Evolutionary conservation across 2,797 vertebrate species (phyloP).

Genomic region (Urophycis tenuis): DNA sequence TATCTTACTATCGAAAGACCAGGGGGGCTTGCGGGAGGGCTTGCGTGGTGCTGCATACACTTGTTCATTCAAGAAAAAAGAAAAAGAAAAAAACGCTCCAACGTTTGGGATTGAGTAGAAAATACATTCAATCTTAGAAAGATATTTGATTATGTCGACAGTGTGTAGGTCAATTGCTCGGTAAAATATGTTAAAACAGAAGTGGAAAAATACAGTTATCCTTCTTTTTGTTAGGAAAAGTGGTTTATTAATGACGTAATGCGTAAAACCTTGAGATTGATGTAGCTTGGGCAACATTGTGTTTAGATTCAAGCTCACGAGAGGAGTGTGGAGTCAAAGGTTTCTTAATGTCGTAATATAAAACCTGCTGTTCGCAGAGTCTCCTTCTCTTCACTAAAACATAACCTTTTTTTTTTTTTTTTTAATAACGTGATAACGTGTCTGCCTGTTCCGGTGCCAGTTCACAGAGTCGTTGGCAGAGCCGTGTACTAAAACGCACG

Average conservation of each 20-base stretch:
- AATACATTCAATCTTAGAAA: background rate
- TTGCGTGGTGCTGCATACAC: background rate
- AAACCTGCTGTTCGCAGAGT: background rate
- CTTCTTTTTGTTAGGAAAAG: background rate
- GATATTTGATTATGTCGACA: conserved; percentile 1
- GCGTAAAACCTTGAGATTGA: background rate
- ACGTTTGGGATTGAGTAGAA: background rate
- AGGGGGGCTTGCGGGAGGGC: background rate
- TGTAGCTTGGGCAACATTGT: background rate
- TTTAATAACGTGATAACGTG: background rate
- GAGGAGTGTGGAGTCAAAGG: background rate
- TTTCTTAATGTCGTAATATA: background rate
- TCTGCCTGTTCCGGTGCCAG: background rate
- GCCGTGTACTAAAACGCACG: conserved; percentile 14
- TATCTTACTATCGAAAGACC: background rate
- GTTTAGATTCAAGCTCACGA: background rate
- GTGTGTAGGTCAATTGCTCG: background rate
- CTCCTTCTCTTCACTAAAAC: background rate
- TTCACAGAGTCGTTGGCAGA: background rate
- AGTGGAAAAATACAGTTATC: background rate
- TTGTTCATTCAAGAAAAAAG: background rate
- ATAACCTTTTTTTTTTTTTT: background rate
- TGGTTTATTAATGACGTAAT: background rate
- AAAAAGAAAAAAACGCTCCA: background rate
- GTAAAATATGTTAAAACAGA: background rate